These are phyloP conservation scores for Dendrophyllia cribrosa DNA, from an alignment of 64 coral and sea anemone genomes.

Conservation along the genomic window DNA sequence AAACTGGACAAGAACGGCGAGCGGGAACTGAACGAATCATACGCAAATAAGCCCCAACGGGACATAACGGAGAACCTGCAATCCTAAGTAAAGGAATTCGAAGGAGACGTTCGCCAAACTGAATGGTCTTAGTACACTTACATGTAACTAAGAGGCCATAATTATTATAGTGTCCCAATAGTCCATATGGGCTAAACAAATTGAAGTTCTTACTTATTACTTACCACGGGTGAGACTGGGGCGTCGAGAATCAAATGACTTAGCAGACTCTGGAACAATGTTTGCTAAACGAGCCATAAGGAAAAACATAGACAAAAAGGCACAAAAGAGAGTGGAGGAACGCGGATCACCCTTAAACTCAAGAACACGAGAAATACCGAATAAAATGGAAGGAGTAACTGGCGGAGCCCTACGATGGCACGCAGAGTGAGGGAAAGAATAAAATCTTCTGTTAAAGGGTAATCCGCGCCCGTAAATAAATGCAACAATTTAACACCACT, in stretches of 20 bases:
- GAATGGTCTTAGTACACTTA: conserved; percentile 20
- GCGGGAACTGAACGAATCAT: too few relatives aligned
- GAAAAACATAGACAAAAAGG: conserved; percentile 23
- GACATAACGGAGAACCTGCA: neutral
- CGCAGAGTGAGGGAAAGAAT: too few relatives aligned
- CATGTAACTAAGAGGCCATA: neutral
- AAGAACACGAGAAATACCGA: neutral
- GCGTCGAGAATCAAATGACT: neutral
- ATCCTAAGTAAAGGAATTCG: neutral
- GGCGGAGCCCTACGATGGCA: neutral
- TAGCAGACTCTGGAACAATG: neutral
- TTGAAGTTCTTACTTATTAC: too few relatives aligned
- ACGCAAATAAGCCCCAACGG: neutral
- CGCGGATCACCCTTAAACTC: neutral
- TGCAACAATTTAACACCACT: too few relatives aligned
- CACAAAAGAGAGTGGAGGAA: neutral
- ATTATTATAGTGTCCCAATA: too few relatives aligned
- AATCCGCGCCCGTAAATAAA: too few relatives aligned
- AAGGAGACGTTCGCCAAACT: neutral
- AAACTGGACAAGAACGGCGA: too few relatives aligned
- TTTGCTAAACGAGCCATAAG: conserved; percentile 2
- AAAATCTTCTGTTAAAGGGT: too few relatives aligned
- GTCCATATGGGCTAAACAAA: too few relatives aligned
- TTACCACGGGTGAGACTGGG: neutral
- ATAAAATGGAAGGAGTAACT: conserved; percentile 8